Evolutionary conservation across 2,888 invertebrate genomes (phyloP).

Genomic region (Heliconius hortense): DNA sequence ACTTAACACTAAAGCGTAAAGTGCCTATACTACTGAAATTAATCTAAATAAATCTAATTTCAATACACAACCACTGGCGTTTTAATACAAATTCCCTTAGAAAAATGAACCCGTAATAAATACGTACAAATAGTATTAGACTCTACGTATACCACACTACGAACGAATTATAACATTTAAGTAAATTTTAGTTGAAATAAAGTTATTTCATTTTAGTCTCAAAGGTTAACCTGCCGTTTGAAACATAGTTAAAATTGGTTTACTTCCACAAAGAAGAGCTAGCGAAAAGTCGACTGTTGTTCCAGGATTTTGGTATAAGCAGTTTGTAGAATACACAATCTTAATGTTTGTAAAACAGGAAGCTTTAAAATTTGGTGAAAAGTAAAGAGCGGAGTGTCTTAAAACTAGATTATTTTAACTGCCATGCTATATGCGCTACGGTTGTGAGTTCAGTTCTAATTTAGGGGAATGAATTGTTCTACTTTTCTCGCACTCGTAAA

Average conservation of each 20-base stretch:
- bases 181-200: conserved; percentile 13
- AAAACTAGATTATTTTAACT: not conserved
- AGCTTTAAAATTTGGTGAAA: not conserved
- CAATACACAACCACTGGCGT: not conserved
- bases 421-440: not conserved
- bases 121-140: not conserved
- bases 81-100: not conserved
- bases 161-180: not conserved
- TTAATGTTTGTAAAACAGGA: not conserved
- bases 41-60: not conserved
- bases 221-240: conserved; percentile 7
- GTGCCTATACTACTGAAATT: not conserved
- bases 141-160: not conserved
- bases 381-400: not conserved
- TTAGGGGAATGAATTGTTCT: not conserved
- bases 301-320: not conserved
- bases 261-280: conserved; percentile 4
- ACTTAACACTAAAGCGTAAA: not conserved
- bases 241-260: conserved; percentile 17
- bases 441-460: not conserved
- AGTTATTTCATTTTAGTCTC: conserved; percentile 6
- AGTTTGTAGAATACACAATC: not conserved
- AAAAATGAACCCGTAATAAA: not conserved
- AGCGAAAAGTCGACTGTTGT: not conserved
- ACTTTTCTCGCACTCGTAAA: not conserved